Percentiles rank a stretch among this genome's conserved stretches.
phyloP scores from a whole-genome alignment of 2,888 invertebrate species.

The Diabrotica balteata region DNA sequence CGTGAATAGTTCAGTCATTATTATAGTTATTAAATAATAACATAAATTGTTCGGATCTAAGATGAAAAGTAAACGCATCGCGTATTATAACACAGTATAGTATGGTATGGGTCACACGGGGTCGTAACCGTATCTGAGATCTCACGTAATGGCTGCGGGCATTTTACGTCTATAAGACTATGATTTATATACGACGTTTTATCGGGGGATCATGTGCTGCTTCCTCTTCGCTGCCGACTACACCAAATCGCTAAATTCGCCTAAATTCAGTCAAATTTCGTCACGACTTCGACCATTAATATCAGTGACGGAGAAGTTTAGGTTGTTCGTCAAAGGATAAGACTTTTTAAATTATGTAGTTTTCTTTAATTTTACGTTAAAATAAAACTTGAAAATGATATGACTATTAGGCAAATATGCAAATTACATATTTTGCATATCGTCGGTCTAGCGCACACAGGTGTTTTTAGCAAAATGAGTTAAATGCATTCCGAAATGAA shows the following conservation, averaged over 20 bases:
- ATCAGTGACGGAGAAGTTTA: slow-evolving; percentile 15
- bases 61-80: slow-evolving; percentile 6
- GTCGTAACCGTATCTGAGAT: slow-evolving; percentile 20
- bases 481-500: too few relatives aligned
- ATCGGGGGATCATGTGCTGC: slow-evolving; percentile 22
- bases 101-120: slow-evolving; percentile 8
- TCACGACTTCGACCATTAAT: slow-evolving; percentile 24
- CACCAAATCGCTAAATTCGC: slow-evolving; percentile 26
- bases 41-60: neutral
- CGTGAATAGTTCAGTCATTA: too few relatives aligned
- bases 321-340: too few relatives aligned
- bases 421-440: too few relatives aligned
- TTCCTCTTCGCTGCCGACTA: slow-evolving; percentile 18
- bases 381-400: neutral
- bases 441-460: too few relatives aligned
- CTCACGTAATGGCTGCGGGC: slow-evolving; percentile 25
- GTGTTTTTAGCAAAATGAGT: too few relatives aligned
- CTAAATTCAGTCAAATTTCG: slow-evolving; percentile 29
- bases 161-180: slow-evolving; percentile 24
- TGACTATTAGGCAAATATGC: too few relatives aligned
- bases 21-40: too few relatives aligned
- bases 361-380: too few relatives aligned
- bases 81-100: neutral
- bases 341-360: too few relatives aligned
- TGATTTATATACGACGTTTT: slow-evolving; percentile 27